phyloP scores from a whole-genome alignment of 2,888 invertebrate genomes.

The Hetaerina titia region DNA sequence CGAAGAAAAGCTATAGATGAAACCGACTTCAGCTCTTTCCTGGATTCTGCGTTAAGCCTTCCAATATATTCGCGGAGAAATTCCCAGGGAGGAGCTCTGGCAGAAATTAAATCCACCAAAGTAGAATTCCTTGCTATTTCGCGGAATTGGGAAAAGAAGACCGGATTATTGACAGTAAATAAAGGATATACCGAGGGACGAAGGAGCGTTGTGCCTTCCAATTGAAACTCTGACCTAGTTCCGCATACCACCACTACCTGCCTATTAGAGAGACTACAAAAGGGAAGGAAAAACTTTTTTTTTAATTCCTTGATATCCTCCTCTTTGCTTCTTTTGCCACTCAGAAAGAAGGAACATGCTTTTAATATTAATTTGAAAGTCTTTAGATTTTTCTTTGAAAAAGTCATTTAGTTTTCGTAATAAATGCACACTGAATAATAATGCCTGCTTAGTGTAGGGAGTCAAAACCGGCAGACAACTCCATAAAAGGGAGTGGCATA shows the following conservation, averaged over 20 bases:
- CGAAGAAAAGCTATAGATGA: background rate
- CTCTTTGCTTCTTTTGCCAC: no score
- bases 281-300: no score
- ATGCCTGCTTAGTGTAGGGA: no score
- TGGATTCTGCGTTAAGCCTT: background rate
- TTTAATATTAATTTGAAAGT: no score
- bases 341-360: no score
- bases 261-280: background rate
- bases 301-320: no score
- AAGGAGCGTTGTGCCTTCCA: background rate
- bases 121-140: background rate
- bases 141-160: background rate
- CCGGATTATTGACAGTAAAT: background rate
- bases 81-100: background rate
- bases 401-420: no score
- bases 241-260: background rate
- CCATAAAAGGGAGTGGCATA: no score
- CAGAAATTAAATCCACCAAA: background rate
- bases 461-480: no score
- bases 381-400: no score
- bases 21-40: background rate
- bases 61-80: background rate
- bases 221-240: slow-evolving; percentile 17
- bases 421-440: no score
- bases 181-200: background rate